Percentiles rank a stretch among this genome's conserved stretches.
These are phyloP conservation scores for Clarias batrachus DNA, from an alignment of 2,113 vertebrate genomes.

Conservation along the genomic window DNA sequence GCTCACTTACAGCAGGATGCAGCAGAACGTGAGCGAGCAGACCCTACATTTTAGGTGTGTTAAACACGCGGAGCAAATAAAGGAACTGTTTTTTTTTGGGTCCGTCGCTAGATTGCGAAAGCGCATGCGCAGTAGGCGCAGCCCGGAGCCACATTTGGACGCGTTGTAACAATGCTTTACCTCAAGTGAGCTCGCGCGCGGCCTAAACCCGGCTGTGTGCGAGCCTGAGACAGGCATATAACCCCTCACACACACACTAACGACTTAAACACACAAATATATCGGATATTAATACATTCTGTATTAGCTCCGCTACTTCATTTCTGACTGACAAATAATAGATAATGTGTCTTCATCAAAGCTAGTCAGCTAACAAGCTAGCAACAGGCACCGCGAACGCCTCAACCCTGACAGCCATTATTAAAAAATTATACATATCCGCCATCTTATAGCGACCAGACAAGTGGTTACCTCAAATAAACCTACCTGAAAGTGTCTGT, in stretches of 20 bases:
- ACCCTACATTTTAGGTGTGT: background rate
- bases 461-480: too few relatives aligned
- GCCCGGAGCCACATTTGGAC: background rate
- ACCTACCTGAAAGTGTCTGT: too few relatives aligned
- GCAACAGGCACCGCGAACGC: slow-evolving; percentile 19
- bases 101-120: background rate
- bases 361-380: background rate
- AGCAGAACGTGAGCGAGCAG: background rate
- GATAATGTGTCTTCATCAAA: too few relatives aligned
- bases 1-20: background rate
- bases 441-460: slow-evolving; percentile 4
- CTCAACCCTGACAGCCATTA: background rate
- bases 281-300: rapidly evolving
- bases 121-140: slow-evolving; percentile 8
- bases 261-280: background rate
- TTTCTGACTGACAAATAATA: background rate
- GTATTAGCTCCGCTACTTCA: background rate
- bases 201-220: background rate
- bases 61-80: too few relatives aligned
- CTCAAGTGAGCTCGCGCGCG: background rate
- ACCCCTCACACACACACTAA: rapidly evolving
- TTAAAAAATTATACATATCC: slow-evolving; percentile 25
- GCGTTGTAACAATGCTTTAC: background rate
- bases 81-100: background rate
- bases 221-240: background rate